A percentile compares a stretch with the other conserved stretches of the same genome.
phyloP scores from a whole-genome alignment of 23 tunicate species.

The Diplosoma virens region DNA sequence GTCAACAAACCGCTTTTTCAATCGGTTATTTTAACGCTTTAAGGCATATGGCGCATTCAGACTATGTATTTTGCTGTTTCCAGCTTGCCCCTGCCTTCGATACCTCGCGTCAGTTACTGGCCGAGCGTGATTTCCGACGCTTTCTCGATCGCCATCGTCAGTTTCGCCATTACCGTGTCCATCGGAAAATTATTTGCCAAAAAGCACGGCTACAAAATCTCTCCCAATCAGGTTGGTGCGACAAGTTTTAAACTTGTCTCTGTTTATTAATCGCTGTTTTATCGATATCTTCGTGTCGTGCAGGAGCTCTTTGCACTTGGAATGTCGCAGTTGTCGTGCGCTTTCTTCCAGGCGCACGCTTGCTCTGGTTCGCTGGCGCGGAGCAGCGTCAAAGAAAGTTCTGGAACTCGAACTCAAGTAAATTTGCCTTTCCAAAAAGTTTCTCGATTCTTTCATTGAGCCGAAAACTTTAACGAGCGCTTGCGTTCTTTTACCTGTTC shows the following conservation, averaged over 20 bases:
- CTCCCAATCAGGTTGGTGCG: conserved; percentile 65
- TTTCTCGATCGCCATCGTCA: conserved; percentile 76
- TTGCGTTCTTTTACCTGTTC: no score
- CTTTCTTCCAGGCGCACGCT: conserved; percentile 77
- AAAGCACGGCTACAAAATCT: conserved; percentile 66
- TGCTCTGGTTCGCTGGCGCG: conserved; percentile 81
- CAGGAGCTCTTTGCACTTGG: conserved; percentile 87
- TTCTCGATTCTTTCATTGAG: no score
- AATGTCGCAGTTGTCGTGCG: conserved; percentile 59
- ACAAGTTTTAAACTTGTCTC: background rate
- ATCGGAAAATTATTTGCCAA: conserved; percentile 83
- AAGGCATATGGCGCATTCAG: no score
- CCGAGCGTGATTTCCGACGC: conserved; percentile 57
- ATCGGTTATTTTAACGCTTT: no score
- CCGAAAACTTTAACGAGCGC: no score
- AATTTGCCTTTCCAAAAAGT: no score
- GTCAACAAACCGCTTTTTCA: no score
- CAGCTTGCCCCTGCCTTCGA: conserved; percentile 69
- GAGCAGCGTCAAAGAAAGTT: conserved; percentile 89
- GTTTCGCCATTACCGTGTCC: conserved; percentile 85
- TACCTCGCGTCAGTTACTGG: conserved; percentile 69
- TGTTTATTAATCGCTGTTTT: background rate
- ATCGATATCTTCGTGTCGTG: background rate
- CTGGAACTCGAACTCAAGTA: conserved; percentile 85
- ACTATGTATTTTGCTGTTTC: background rate